Conservation (phyloP, 2,113 vertebrate species). For the Silurus glanis region DNA sequence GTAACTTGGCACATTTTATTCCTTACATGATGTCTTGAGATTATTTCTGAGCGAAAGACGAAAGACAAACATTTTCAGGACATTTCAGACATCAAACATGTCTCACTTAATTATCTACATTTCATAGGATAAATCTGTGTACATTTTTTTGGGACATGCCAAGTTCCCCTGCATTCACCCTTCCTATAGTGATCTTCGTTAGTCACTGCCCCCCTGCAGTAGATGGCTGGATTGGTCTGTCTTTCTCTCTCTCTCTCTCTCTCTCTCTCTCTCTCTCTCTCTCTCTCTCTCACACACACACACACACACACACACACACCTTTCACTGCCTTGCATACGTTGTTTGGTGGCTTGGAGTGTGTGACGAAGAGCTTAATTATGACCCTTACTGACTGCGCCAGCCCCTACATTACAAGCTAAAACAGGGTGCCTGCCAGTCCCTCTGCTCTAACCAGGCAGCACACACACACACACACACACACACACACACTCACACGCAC, state of each 20-base stretch:
- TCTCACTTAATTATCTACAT: neutral
- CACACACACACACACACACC: neutral
- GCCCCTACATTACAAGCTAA: conserved; percentile 19
- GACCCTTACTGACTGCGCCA: conserved; percentile 31
- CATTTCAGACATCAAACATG: neutral
- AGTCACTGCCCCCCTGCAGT: conserved; percentile 6
- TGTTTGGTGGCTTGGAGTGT: conserved; percentile 26
- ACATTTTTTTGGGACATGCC: neutral
- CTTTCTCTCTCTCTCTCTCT: neutral
- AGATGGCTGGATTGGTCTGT: neutral
- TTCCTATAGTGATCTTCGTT: neutral
- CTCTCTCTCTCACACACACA: neutral
- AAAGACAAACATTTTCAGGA: neutral
- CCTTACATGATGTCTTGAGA: neutral
- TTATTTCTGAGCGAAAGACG: too few species aligned
- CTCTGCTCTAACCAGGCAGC: conserved; percentile 21
- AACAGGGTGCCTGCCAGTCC: conserved; percentile 14
- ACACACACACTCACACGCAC: conserved; percentile 29
- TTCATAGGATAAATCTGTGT: neutral
- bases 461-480: conserved; percentile 12
- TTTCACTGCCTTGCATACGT: conserved; percentile 28
- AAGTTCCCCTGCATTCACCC: neutral
- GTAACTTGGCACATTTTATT: neutral
- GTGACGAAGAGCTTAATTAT: conserved; percentile 45
- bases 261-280: conserved; percentile 7